These are phyloP conservation scores for Pseudomyrmex concolor DNA, from an alignment of 1,140 invertebrate species.

Conservation along the genomic window DNA sequence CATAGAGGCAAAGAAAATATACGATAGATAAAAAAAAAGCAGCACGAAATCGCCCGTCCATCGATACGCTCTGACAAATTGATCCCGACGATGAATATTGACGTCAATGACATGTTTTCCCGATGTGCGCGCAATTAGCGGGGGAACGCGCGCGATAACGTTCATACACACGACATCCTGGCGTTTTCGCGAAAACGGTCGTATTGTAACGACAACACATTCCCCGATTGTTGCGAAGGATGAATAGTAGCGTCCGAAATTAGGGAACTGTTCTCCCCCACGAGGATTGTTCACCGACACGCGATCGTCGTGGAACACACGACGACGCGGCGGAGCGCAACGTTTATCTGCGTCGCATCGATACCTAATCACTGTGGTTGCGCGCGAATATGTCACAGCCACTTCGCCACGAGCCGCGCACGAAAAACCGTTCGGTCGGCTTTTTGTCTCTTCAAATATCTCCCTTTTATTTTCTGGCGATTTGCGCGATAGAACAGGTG, in stretches of 20 bases:
- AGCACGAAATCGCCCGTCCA: neutral
- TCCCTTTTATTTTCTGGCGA: too few species aligned
- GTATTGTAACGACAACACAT: neutral
- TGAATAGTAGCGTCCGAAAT: conserved; percentile 44
- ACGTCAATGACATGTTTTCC: neutral
- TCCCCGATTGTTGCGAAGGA: conserved; percentile 43
- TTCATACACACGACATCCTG: neutral
- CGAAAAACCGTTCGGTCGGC: neutral
- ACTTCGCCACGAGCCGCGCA: neutral
- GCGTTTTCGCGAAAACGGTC: conserved; percentile 7
- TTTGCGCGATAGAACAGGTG: too few species aligned
- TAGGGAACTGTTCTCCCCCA: conserved; percentile 61
- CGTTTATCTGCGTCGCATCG: conserved; percentile 52
- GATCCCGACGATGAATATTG: neutral
- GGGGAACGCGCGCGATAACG: neutral
- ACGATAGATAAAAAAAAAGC: neutral
- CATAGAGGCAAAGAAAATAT: neutral
- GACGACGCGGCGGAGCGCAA: conserved; percentile 18
- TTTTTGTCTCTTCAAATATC: neutral
- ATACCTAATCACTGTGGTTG: conserved; percentile 58
- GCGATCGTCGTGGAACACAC: conserved; percentile 39
- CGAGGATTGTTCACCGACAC: conserved; percentile 67
- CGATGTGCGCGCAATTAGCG: neutral
- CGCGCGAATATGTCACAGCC: conserved; percentile 29
- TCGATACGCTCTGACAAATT: neutral